Percentiles rank a stretch among this genome's conserved stretches.
These are phyloP conservation scores for Macropodus opercularis DNA, from an alignment of 2,797 vertebrate species.

Conservation along the genomic window DNA sequence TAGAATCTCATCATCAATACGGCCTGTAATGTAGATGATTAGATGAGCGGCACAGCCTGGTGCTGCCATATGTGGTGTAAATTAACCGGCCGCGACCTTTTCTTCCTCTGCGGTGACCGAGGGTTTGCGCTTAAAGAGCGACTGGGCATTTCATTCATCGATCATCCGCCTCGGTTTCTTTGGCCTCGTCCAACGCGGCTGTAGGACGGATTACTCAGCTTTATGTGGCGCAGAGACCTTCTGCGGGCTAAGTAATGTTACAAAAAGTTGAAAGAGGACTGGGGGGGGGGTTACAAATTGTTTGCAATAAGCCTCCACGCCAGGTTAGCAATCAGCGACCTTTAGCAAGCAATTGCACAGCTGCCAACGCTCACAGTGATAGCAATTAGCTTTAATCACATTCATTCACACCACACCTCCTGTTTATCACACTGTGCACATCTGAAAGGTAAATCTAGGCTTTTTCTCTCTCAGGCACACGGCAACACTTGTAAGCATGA, in stretches of 20 bases:
- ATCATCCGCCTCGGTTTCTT: background rate
- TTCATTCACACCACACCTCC: constrained; percentile 9
- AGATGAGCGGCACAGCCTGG: background rate
- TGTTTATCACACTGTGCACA: constrained; percentile 3
- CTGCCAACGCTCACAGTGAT: constrained; percentile 38
- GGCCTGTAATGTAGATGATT: constrained; percentile 4
- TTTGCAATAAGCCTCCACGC: constrained; percentile 41
- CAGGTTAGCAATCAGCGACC: constrained; percentile 47
- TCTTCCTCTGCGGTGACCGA: background rate
- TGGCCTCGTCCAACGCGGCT: too few species aligned
- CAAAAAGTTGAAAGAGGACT: constrained; percentile 51
- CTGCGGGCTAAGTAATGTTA: too few species aligned
- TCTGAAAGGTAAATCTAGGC: background rate
- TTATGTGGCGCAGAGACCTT: too few species aligned
- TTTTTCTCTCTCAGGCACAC: background rate
- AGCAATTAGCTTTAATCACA: constrained; percentile 23
- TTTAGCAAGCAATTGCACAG: constrained; percentile 23
- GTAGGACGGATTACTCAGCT: too few species aligned
- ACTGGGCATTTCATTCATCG: constrained; percentile 3
- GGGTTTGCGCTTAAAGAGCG: background rate
- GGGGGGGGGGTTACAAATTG: constrained; percentile 53
- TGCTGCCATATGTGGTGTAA: background rate
- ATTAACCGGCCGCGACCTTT: background rate
- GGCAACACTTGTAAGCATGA: background rate
- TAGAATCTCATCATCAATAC: background rate